Conservation (phyloP, 92 coral and sea anemone species). For the Parazoanthus darwini region DNA sequence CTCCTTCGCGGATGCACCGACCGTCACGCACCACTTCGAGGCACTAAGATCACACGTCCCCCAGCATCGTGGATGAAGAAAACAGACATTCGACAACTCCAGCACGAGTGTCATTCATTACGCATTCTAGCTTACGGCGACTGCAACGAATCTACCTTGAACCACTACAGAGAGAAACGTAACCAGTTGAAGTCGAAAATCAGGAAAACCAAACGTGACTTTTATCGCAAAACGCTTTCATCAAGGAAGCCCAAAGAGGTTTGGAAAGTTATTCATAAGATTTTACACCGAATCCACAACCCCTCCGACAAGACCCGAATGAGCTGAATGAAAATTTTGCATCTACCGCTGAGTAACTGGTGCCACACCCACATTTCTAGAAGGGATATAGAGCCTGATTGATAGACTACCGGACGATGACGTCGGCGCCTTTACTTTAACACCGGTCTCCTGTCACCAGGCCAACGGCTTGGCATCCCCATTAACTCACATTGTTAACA, state of each 20-base stretch:
- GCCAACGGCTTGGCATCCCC: too few relatives aligned
- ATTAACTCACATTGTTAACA: too few relatives aligned
- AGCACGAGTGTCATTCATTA: too few relatives aligned
- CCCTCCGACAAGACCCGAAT: constrained; percentile 8
- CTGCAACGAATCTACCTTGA: not conserved
- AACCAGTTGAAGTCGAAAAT: constrained; percentile 17
- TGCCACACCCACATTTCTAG: not conserved
- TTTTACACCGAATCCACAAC: not conserved
- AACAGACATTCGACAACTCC: constrained; percentile 22
- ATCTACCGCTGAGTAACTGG: constrained; percentile 33
- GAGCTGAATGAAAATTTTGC: constrained; percentile 36
- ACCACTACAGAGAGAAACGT: constrained; percentile 5
- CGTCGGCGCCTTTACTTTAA: too few relatives aligned
- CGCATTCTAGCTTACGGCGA: not conserved
- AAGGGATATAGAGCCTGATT: too few relatives aligned
- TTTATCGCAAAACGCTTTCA: constrained; percentile 32
- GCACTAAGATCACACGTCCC: constrained; percentile 36
- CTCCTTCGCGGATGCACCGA: too few relatives aligned
- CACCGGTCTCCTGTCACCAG: too few relatives aligned
- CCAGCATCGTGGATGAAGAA: constrained; percentile 47
- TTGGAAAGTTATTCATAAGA: constrained; percentile 43
- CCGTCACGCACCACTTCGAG: too few relatives aligned
- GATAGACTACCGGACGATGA: too few relatives aligned
- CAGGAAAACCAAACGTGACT: constrained; percentile 12
- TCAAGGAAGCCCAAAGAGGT: constrained; percentile 35